Evolutionary conservation across 2,113 vertebrate genomes (phyloP).

Genomic region (Paradoxurus hermaphroditus): DNA sequence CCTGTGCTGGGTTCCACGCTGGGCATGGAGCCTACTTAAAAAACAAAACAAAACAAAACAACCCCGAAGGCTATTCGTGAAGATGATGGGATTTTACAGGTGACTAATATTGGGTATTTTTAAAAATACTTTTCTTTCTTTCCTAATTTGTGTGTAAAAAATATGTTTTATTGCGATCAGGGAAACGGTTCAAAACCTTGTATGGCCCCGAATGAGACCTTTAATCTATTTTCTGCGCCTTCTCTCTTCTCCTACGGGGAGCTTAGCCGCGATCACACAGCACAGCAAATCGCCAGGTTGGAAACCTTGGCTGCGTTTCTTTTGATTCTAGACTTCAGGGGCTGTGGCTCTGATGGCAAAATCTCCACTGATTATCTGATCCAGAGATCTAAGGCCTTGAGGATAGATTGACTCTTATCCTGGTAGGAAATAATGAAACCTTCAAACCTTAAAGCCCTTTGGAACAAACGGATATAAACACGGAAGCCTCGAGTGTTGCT

Average conservation of each 20-base stretch:
- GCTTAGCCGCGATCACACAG: background rate
- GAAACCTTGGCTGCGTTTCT: background rate
- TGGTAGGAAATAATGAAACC: background rate
- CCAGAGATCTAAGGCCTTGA: background rate
- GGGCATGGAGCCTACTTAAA: too few species aligned
- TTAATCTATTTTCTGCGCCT: slow-evolving; percentile 34
- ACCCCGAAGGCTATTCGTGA: background rate
- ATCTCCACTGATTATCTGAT: background rate
- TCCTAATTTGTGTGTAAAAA: slow-evolving; percentile 32
- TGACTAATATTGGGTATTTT: background rate
- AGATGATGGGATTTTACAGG: background rate
- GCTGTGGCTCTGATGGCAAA: background rate
- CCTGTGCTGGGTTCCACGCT: too few species aligned
- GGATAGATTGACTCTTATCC: background rate
- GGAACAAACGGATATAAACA: background rate
- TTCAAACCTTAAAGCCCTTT: slow-evolving; percentile 23
- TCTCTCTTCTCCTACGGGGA: background rate
- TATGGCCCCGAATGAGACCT: background rate
- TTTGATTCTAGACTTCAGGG: slow-evolving; percentile 49
- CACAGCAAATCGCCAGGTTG: background rate
- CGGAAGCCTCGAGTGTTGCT: background rate
- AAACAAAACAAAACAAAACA: too few species aligned
- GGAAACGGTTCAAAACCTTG: slow-evolving; percentile 36
- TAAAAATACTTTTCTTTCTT: slow-evolving; percentile 10
- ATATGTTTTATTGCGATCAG: background rate